Percentiles rank a stretch among this genome's conserved stretches.
Conservation (phyloP, 2,888 invertebrate genomes). For the Drosophila cognata region DNA sequence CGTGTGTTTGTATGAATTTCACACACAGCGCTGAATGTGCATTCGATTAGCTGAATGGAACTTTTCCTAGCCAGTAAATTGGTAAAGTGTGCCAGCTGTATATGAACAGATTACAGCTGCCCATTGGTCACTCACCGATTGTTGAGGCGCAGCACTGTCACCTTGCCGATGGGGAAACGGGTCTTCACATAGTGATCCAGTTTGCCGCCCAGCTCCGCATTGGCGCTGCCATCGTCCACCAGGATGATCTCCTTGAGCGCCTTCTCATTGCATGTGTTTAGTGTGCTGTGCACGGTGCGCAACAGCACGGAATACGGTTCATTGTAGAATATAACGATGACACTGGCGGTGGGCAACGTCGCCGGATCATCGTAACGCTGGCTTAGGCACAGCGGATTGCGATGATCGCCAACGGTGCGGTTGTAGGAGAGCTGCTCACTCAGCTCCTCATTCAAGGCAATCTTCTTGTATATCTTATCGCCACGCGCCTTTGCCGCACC, state of each 20-base stretch:
- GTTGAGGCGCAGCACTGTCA: conserved; percentile 91
- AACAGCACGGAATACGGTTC: conserved; percentile 94
- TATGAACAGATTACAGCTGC: background rate
- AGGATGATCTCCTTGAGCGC: conserved; percentile 94
- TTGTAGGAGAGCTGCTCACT: conserved; percentile 95
- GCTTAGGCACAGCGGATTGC: conserved; percentile 82
- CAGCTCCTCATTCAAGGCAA: conserved; percentile 94
- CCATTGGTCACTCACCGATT: conserved; percentile 86
- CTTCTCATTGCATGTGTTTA: conserved; percentile 88
- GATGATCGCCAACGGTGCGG: conserved; percentile 86
- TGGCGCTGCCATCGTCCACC: conserved; percentile 96
- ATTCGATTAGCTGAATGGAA: conserved; percentile 69
- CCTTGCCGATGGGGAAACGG: conserved; percentile 88
- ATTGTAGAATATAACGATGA: conserved; percentile 95
- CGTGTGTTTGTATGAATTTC: conserved; percentile 50
- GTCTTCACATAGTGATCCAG: conserved; percentile 92
- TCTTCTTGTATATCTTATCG: conserved; percentile 91
- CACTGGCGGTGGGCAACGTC: conserved; percentile 90
- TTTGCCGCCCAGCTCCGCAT: conserved; percentile 90
- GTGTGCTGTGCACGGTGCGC: conserved; percentile 90
- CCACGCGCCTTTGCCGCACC: conserved; percentile 88
- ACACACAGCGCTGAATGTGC: conserved; percentile 44
- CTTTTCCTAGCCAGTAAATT: conserved; percentile 52
- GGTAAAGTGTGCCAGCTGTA: conserved; percentile 35
- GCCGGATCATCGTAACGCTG: conserved; percentile 86